Evolutionary conservation across 2,797 vertebrate genomes (phyloP).

Genomic region (Mus spretus): DNA sequence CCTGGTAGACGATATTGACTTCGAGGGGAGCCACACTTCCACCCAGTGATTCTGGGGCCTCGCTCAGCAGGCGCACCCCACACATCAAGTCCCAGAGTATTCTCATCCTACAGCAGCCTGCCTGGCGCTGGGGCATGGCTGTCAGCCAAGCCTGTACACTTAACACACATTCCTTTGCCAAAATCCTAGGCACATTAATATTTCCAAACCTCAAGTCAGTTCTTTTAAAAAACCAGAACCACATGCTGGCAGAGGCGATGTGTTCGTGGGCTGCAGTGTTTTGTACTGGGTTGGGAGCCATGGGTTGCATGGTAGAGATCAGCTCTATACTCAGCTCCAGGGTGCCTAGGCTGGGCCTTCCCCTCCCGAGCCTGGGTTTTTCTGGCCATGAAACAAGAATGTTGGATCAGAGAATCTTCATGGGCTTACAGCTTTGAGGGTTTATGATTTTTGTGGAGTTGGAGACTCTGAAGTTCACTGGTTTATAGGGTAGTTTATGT

Average conservation of each 20-base stretch:
- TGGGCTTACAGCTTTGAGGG: neutral
- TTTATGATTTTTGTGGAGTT: conserved; percentile 52
- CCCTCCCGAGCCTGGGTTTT: neutral
- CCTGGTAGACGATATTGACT: neutral
- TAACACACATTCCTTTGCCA: conserved; percentile 63
- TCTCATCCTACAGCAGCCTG: conserved; percentile 54
- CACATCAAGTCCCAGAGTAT: neutral
- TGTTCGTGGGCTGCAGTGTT: neutral
- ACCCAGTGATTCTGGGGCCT: too few species aligned
- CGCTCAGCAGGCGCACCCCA: rapidly evolving
- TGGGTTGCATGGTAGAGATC: neutral
- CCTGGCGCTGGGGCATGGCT: conserved; percentile 55
- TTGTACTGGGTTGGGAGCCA: neutral
- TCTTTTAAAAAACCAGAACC: conserved; percentile 74
- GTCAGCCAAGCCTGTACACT: conserved; percentile 56
- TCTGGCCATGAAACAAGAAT: conserved; percentile 8
- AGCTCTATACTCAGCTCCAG: rapidly evolving
- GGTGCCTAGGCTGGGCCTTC: neutral
- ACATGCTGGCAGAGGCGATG: conserved; percentile 33
- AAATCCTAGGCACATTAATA: conserved; percentile 62
- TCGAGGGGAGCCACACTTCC: rapidly evolving
- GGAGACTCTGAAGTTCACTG: conserved; percentile 65
- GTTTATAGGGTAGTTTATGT: conserved; percentile 79
- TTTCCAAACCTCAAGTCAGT: conserved; percentile 73
- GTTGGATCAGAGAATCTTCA: neutral